These are phyloP conservation scores for Philonicus albiceps DNA, from an alignment of 2,888 invertebrate genomes.

Conservation along the genomic window DNA sequence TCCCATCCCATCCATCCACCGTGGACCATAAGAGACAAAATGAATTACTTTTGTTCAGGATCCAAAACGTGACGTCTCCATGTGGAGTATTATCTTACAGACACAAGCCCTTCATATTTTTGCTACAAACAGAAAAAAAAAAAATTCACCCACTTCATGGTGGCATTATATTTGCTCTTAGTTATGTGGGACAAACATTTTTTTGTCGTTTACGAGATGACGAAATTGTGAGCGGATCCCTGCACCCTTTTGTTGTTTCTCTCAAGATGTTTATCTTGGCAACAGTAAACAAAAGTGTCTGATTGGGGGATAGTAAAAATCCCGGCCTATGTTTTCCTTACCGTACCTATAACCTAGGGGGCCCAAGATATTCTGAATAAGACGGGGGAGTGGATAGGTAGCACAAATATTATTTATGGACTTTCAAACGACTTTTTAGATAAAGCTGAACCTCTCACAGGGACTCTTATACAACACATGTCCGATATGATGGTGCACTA, in stretches of 20 bases:
- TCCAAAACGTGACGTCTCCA: constrained; percentile 23
- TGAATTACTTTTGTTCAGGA: constrained; percentile 16
- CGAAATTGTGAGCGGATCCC: background rate
- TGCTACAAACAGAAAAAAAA: too few species aligned
- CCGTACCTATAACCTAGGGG: background rate
- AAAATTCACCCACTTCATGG: background rate
- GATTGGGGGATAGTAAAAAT: constrained; percentile 7
- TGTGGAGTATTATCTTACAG: constrained; percentile 27
- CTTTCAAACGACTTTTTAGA: background rate
- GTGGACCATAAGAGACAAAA: background rate
- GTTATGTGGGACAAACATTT: constrained; percentile 31
- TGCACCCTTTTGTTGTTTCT: constrained; percentile 14
- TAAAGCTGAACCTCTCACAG: background rate
- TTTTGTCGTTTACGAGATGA: constrained; percentile 9
- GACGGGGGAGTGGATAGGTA: background rate
- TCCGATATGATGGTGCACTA: background rate
- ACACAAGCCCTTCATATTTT: background rate
- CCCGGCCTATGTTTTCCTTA: background rate
- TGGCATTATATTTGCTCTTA: constrained; percentile 27
- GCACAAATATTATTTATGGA: background rate
- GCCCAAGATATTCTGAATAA: background rate
- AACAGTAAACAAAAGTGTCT: constrained; percentile 19
- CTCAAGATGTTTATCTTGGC: constrained; percentile 26
- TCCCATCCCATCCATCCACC: background rate
- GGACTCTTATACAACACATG: background rate